Evolutionary conservation across 2,797 vertebrate species (phyloP).

Genomic region (Sarcophilus harrisii): DNA sequence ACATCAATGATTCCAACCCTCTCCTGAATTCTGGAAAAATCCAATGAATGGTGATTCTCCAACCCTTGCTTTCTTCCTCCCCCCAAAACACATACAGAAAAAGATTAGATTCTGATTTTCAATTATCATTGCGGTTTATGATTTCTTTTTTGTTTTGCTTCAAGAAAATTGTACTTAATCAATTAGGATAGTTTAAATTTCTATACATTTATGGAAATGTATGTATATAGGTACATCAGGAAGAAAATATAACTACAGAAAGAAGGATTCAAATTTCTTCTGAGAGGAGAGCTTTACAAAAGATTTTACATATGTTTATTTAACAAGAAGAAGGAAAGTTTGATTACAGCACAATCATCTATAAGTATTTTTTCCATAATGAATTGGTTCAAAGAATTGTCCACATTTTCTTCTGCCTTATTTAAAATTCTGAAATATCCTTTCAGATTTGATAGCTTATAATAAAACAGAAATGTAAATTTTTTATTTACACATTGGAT

Average conservation of each 20-base stretch:
- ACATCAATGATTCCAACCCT: constrained; percentile 54
- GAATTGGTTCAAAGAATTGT: neutral
- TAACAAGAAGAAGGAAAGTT: neutral
- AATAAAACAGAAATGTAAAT: neutral
- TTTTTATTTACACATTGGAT: constrained; percentile 32
- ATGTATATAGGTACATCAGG: neutral
- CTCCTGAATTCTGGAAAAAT: constrained; percentile 67
- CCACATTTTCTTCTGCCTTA: neutral
- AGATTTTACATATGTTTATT: constrained; percentile 8
- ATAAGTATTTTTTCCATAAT: constrained; percentile 19
- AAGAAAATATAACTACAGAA: constrained; percentile 12
- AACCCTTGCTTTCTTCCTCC: neutral
- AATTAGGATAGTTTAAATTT: constrained; percentile 25
- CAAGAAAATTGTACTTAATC: constrained; percentile 32
- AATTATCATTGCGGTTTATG: neutral
- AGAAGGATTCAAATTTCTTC: neutral
- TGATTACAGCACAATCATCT: neutral
- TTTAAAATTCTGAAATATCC: constrained; percentile 20
- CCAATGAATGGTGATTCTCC: constrained; percentile 60
- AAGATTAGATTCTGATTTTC: neutral
- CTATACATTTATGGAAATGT: neutral
- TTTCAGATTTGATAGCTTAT: neutral
- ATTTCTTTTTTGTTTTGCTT: constrained; percentile 18
- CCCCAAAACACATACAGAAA: constrained; percentile 16
- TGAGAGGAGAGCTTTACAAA: constrained; percentile 2